Evolutionary conservation across 2,113 vertebrate species (phyloP).

Genomic region (Anarrhichthys ocellatus): DNA sequence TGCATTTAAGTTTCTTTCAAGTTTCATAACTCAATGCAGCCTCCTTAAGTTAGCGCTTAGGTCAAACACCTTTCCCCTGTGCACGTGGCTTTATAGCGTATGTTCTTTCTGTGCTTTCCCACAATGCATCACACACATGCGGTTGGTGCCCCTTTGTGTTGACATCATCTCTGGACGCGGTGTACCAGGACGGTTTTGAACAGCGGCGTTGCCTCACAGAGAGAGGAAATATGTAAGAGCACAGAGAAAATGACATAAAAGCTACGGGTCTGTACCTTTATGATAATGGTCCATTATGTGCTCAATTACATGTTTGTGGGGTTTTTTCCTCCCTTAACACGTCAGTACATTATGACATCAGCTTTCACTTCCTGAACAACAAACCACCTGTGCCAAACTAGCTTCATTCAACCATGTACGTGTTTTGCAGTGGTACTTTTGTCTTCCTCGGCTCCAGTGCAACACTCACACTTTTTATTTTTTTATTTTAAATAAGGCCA

Average conservation of each 20-base stretch:
- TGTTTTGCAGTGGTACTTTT: background rate
- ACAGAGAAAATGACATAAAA: conserved; percentile 48
- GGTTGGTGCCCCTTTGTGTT: background rate
- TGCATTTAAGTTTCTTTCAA: no score
- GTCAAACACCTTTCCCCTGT: background rate
- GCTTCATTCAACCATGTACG: no score
- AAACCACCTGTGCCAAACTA: background rate
- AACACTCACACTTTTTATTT: background rate
- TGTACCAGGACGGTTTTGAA: background rate
- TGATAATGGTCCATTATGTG: conserved; percentile 36
- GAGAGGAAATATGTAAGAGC: conserved; percentile 18
- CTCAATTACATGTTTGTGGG: conserved; percentile 6
- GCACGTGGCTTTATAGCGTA: background rate
- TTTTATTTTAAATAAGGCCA: background rate
- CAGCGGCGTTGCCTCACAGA: background rate
- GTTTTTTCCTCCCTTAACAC: background rate
- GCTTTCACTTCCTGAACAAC: background rate
- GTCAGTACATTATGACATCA: background rate
- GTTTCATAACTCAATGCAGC: no score
- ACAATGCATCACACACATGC: background rate
- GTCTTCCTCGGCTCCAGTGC: background rate
- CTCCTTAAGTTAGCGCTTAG: no score
- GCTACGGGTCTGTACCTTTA: background rate
- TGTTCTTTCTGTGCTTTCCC: background rate
- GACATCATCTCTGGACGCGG: background rate